Evolutionary conservation across 2,888 invertebrate genomes (phyloP).

Genomic region (Bruchidius siliquastri): DNA sequence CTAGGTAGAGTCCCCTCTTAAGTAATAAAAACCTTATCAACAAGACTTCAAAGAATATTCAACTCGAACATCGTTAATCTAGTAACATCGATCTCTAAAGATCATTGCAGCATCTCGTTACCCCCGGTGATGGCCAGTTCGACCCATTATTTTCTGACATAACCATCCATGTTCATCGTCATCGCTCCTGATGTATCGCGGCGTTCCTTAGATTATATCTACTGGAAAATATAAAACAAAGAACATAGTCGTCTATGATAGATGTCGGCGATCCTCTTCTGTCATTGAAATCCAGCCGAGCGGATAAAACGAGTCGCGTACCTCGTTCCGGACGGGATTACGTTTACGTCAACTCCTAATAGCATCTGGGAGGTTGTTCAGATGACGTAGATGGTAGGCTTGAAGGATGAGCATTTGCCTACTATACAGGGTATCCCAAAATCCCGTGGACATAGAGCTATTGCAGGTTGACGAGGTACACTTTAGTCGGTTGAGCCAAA

Average conservation of each 20-base stretch:
- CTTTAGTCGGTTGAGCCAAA: too few relatives aligned
- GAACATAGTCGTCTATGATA: background rate
- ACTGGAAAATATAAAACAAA: background rate
- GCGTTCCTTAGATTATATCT: background rate
- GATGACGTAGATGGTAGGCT: background rate
- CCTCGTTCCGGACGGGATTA: background rate
- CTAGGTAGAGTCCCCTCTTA: too few relatives aligned
- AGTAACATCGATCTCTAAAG: background rate
- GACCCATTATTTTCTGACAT: background rate
- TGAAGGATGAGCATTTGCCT: background rate
- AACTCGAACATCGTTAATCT: background rate
- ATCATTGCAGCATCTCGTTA: background rate
- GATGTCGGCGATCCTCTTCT: background rate
- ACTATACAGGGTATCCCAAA: too few relatives aligned
- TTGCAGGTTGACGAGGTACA: too few relatives aligned
- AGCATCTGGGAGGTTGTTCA: background rate
- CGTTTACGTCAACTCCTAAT: background rate
- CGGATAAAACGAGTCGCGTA: background rate
- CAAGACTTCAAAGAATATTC: too few relatives aligned
- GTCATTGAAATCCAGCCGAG: background rate
- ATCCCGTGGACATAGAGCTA: too few relatives aligned
- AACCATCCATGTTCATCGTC: background rate
- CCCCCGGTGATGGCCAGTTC: background rate
- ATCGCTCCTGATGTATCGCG: background rate
- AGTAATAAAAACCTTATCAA: too few relatives aligned